Evolutionary conservation across 2,797 vertebrate species (phyloP).

Genomic region (Notamacropus eugenii): DNA sequence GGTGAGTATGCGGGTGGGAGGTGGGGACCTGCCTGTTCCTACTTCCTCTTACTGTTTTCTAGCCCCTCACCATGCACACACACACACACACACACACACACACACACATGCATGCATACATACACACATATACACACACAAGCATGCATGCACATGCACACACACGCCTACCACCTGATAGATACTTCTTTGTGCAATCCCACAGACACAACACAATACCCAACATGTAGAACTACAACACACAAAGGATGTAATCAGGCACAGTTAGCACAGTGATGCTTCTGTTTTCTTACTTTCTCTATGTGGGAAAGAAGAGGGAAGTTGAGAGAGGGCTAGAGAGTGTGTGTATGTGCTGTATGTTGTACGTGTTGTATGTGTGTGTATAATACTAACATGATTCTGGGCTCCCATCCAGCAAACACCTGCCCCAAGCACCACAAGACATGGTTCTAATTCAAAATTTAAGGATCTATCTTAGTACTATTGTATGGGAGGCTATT

Average conservation of each 20-base stretch:
- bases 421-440: neutral
- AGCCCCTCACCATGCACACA: neutral
- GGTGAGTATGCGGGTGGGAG: neutral
- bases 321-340: neutral
- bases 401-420: neutral
- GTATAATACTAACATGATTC: neutral
- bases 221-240: neutral
- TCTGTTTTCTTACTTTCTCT: neutral
- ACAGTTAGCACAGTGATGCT: neutral
- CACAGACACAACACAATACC: neutral
- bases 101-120: too few relatives aligned
- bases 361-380: neutral
- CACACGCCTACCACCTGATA: neutral
- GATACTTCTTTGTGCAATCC: neutral
- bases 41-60: neutral
- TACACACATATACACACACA: too few relatives aligned
- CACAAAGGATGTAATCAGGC: neutral
- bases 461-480: neutral
- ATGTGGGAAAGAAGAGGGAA: neutral
- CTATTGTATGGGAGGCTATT: neutral
- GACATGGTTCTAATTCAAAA: neutral
- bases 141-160: too few relatives aligned
- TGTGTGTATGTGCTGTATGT: neutral
- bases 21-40: neutral
- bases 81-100: too few relatives aligned